Evolutionary conservation across 1,140 invertebrate species (phyloP).

Genomic region (Pseudomyrmex pallidus): DNA sequence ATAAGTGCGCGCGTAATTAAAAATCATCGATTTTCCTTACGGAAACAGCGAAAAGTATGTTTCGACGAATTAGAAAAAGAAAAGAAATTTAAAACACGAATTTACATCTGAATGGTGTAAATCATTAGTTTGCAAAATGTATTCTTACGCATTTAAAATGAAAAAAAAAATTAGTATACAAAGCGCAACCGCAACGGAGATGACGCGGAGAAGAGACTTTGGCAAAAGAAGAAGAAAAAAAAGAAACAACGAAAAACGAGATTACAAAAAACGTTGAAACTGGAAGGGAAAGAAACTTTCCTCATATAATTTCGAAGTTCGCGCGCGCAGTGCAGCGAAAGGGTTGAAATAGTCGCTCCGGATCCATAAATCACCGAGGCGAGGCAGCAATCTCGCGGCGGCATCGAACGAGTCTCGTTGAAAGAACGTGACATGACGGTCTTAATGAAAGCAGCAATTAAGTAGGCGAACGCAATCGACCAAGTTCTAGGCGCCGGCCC

Average conservation of each 20-base stretch:
- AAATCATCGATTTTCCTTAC: too few relatives aligned
- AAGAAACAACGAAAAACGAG: slow-evolving; percentile 25
- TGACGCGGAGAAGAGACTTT: not conserved
- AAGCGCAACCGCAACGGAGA: too few relatives aligned
- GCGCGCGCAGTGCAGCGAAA: slow-evolving; percentile 14
- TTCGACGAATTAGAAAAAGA: not conserved
- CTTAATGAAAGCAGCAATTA: slow-evolving; percentile 63
- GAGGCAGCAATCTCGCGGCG: slow-evolving; percentile 36
- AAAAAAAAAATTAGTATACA: not conserved
- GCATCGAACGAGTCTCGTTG: slow-evolving; percentile 49
- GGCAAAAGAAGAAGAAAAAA: not conserved
- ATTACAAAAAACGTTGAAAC: not conserved
- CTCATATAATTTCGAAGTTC: slow-evolving; percentile 46
- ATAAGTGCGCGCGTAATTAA: too few relatives aligned
- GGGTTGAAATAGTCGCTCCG: slow-evolving; percentile 45
- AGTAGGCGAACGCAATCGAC: slow-evolving; percentile 48
- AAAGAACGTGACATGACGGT: slow-evolving; percentile 62
- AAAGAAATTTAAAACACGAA: not conserved
- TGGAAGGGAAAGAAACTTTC: slow-evolving; percentile 20
- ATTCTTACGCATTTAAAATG: not conserved
- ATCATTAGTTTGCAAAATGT: too few relatives aligned
- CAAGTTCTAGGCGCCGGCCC: slow-evolving; percentile 30
- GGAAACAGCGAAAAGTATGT: not conserved
- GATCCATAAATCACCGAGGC: slow-evolving; percentile 51
- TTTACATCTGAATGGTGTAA: not conserved